Conservation (phyloP, 1,140 invertebrate species). For the Megalonaias nervosa region DNA sequence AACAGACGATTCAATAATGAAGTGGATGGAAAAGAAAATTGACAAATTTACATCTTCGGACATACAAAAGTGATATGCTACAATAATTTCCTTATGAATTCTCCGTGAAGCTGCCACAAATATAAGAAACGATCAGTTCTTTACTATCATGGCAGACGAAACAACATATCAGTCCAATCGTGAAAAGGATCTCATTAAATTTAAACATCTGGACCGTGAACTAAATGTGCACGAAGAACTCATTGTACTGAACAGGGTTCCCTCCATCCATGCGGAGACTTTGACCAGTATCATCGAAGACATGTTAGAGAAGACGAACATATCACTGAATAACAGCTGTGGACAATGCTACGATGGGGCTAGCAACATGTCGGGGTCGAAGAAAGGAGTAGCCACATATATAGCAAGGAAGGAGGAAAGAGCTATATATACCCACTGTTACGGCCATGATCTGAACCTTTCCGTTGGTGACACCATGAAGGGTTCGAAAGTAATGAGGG, state of each 20-base stretch:
- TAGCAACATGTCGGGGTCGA: constrained; percentile 6
- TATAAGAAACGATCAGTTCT: neutral
- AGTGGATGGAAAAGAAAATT: constrained; percentile 19
- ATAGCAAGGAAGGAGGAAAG: neutral
- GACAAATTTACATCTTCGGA: constrained; percentile 18
- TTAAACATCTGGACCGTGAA: constrained; percentile 2
- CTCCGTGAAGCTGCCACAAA: too few species aligned
- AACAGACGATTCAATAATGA: constrained; percentile 12
- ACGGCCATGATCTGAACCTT: constrained; percentile 9
- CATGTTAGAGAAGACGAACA: neutral
- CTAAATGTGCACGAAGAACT: constrained; percentile 5
- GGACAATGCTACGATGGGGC: constrained; percentile 2
- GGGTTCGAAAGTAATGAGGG: neutral
- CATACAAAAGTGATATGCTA: constrained; percentile 32
- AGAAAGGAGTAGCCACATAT: too few species aligned
- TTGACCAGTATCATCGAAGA: constrained; percentile 3
- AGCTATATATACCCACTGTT: constrained; percentile 9
- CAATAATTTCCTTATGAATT: constrained; percentile 15
- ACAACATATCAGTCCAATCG: constrained; percentile 13
- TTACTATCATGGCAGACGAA: constrained; percentile 15
- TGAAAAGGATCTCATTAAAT: constrained; percentile 1
- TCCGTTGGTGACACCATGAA: constrained; percentile 4
- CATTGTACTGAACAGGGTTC: constrained; percentile 5
- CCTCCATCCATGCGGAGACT: constrained; percentile 4
- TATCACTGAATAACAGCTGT: neutral